Evolutionary conservation across 2,797 vertebrate genomes (phyloP).

Genomic region (Perodicticus potto): DNA sequence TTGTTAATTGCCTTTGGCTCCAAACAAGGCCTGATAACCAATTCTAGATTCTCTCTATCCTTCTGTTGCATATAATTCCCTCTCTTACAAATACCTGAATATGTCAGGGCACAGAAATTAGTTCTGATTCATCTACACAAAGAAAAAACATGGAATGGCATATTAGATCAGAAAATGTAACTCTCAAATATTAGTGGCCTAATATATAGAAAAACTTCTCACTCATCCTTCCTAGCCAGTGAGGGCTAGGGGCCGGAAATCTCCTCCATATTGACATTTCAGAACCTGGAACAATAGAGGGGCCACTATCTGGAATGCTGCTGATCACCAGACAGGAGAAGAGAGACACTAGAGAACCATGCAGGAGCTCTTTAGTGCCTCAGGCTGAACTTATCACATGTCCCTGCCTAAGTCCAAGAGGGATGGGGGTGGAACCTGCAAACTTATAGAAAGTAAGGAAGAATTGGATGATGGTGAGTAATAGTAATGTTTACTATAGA

Average conservation of each 20-base stretch:
- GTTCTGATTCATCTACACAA: not conserved
- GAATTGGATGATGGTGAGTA: not conserved
- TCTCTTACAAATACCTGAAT: not conserved
- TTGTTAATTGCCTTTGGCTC: not conserved
- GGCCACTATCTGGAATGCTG: not conserved
- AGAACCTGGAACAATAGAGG: not conserved
- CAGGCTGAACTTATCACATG: not conserved
- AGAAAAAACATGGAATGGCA: not conserved
- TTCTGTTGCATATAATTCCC: not conserved
- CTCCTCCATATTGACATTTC: not conserved
- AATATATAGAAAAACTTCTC: not conserved
- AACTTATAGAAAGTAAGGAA: not conserved
- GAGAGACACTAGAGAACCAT: not conserved
- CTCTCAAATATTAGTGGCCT: not conserved
- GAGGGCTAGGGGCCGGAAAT: not conserved
- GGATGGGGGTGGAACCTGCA: not conserved
- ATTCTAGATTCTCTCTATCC: conserved; percentile 2
- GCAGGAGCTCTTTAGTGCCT: not conserved
- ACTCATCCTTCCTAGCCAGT: not conserved
- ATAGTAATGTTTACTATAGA: not conserved
- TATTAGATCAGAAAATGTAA: not conserved
- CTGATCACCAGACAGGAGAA: not conserved
- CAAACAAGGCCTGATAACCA: not conserved
- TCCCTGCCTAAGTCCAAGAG: not conserved
- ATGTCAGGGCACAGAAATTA: not conserved